Evolutionary conservation across 1,140 invertebrate species (phyloP).

Genomic region (Oncopeltus fasciatus): DNA sequence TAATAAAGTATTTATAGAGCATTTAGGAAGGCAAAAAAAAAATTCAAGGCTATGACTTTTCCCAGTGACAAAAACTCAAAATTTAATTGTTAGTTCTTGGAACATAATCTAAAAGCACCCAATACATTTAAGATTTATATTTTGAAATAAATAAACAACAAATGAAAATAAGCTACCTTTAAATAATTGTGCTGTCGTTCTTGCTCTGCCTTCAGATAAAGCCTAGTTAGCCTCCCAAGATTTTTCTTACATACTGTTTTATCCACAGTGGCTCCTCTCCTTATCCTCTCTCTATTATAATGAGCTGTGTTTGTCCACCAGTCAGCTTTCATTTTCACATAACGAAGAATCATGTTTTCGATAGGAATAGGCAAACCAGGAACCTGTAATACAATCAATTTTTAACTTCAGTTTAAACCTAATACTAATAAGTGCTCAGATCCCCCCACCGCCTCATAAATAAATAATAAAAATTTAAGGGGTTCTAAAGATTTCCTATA

Average conservation of each 20-base stretch:
- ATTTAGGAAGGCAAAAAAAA: too few relatives aligned
- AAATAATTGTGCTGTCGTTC: slow-evolving; percentile 98
- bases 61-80: not conserved
- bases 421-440: too few relatives aligned
- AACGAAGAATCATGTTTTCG: slow-evolving; percentile 99
- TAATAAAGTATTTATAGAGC: too few relatives aligned
- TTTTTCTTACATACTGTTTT: slow-evolving; percentile 99
- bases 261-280: slow-evolving; percentile 87
- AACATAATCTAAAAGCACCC: too few relatives aligned
- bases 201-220: slow-evolving; percentile 97
- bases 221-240: slow-evolving; percentile 83
- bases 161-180: slow-evolving; percentile 40
- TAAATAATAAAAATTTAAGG: too few relatives aligned
- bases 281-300: slow-evolving; percentile 94
- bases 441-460: not conserved
- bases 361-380: slow-evolving; percentile 97
- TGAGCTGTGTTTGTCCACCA: slow-evolving; percentile 99
- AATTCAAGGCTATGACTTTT: too few relatives aligned
- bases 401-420: too few relatives aligned
- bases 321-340: slow-evolving; percentile 99
- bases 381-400: too few relatives aligned
- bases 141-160: too few relatives aligned
- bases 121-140: too few relatives aligned
- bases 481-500: too few relatives aligned
- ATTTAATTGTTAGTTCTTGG: too few relatives aligned